phyloP scores from a whole-genome alignment of 2,113 vertebrate genomes.

The Vicugna pacos region DNA sequence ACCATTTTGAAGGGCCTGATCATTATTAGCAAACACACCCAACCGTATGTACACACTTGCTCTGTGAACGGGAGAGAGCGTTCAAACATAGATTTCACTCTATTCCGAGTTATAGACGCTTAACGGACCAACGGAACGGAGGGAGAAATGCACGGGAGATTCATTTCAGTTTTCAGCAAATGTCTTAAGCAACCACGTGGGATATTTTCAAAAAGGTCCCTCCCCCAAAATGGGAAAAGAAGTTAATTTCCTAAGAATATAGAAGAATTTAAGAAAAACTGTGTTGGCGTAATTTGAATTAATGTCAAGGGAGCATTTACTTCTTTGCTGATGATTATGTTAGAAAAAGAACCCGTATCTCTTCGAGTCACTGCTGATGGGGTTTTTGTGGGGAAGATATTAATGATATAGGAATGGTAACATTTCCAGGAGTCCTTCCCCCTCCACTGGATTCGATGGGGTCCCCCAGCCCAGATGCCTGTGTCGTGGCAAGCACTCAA shows the following conservation, averaged over 20 bases:
- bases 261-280: background rate
- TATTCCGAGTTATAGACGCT: background rate
- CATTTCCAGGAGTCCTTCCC: background rate
- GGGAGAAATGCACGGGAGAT: background rate
- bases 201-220: background rate
- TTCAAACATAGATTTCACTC: background rate
- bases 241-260: background rate
- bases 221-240: background rate
- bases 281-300: background rate
- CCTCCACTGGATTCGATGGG: background rate
- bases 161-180: background rate
- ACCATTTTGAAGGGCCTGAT: background rate
- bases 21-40: background rate
- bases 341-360: too few species aligned
- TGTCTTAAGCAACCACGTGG: background rate
- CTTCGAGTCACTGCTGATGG: background rate
- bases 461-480: fast-evolving
- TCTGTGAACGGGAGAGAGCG: fast-evolving
- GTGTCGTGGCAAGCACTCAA: background rate
- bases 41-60: background rate
- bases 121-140: background rate
- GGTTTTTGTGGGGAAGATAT: background rate
- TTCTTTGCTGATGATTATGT: too few species aligned
- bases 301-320: too few species aligned
- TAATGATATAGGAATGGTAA: background rate